Conservation (phyloP, 2,113 vertebrate genomes). For the Scophthalmus maximus region DNA sequence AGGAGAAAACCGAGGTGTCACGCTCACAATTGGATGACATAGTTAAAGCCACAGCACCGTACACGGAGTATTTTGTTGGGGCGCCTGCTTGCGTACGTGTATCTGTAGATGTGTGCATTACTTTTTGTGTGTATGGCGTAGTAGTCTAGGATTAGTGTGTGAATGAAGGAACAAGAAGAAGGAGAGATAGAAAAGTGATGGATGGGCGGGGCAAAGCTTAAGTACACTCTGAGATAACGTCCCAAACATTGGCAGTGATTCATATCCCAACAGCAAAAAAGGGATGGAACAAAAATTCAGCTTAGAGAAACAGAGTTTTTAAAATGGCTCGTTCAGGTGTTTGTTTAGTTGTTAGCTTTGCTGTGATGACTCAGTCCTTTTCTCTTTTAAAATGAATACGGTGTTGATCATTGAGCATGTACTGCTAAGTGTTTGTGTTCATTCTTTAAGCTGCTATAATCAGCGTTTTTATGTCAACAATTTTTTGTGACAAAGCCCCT, state of each 20-base stretch:
- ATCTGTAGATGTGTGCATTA: too few relatives aligned
- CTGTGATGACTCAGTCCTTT: neutral
- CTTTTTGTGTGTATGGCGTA: constrained; percentile 2
- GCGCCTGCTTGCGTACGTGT: too few relatives aligned
- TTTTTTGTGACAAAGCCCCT: neutral
- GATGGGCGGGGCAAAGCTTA: constrained; percentile 24
- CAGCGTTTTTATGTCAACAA: neutral
- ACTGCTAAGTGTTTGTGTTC: too few relatives aligned
- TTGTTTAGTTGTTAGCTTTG: neutral
- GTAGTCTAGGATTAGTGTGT: constrained; percentile 1
- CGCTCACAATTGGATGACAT: too few relatives aligned
- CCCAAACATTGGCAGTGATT: constrained; percentile 14
- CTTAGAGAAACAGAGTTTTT: neutral
- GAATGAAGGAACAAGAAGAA: neutral
- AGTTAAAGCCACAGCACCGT: too few relatives aligned
- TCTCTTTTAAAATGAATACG: neutral
- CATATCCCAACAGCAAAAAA: neutral
- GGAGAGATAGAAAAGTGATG: neutral
- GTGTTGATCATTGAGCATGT: neutral
- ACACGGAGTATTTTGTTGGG: neutral
- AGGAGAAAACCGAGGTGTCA: neutral
- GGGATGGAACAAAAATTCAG: neutral
- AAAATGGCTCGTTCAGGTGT: neutral
- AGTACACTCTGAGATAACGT: neutral
- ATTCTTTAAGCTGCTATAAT: neutral